Evolutionary conservation across 2,888 invertebrate species (phyloP).

Genomic region (Latheticus oryzae): DNA sequence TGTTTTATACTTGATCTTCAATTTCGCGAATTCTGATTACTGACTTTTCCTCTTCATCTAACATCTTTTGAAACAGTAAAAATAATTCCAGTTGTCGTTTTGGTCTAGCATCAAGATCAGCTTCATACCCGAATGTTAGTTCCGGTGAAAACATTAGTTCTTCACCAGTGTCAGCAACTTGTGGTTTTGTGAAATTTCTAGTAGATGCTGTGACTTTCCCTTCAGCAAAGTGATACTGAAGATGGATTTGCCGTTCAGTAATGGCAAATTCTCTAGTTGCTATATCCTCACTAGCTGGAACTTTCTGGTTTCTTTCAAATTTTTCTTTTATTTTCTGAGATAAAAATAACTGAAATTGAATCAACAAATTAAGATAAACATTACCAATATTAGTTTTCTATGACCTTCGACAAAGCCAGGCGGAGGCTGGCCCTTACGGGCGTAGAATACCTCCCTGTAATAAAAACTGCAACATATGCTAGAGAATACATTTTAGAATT

Average conservation of each 20-base stretch:
- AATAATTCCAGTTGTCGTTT: slow-evolving; percentile 75
- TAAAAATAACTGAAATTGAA: slow-evolving; percentile 12
- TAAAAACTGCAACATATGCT: slow-evolving; percentile 57
- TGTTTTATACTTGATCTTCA: slow-evolving; percentile 62
- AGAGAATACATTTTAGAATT: slow-evolving; percentile 1
- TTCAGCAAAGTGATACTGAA: slow-evolving; percentile 74
- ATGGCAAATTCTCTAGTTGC: slow-evolving; percentile 75
- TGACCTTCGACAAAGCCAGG: slow-evolving; percentile 56
- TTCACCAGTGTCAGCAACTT: slow-evolving; percentile 77
- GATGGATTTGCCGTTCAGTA: slow-evolving; percentile 70
- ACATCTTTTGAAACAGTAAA: slow-evolving; percentile 71
- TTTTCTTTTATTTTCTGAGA: slow-evolving; percentile 59
- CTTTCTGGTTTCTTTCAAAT: slow-evolving; percentile 69
- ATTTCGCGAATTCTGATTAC: slow-evolving; percentile 69
- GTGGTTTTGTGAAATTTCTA: slow-evolving; percentile 76
- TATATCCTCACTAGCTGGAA: slow-evolving; percentile 73
- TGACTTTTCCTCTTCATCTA: slow-evolving; percentile 72
- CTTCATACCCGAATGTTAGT: slow-evolving; percentile 75
- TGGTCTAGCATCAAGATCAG: slow-evolving; percentile 71
- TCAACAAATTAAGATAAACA: not conserved
- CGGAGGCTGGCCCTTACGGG: slow-evolving; percentile 55
- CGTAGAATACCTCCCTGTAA: slow-evolving; percentile 63
- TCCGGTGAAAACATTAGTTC: slow-evolving; percentile 74
- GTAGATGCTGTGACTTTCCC: slow-evolving; percentile 73
- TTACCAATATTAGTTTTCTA: slow-evolving; percentile 57